Percentiles rank a stretch among this genome's conserved stretches.
These are phyloP conservation scores for Rhynchopsitta pachyrhyncha DNA, from an alignment of 2,113 vertebrate species.

Conservation along the genomic window DNA sequence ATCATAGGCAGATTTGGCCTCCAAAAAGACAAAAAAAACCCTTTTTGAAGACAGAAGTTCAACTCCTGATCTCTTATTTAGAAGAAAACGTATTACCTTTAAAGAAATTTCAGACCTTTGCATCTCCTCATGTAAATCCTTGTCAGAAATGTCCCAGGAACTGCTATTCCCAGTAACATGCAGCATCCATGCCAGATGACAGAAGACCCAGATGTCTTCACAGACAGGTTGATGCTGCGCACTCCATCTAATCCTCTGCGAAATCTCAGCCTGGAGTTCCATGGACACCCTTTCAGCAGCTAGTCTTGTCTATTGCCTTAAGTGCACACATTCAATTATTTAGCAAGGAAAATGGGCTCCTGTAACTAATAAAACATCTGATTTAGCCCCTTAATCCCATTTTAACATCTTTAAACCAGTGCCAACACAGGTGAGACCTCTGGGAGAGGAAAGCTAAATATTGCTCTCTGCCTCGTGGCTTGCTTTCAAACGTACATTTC, in stretches of 20 bases:
- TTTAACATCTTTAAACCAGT: conserved; percentile 16
- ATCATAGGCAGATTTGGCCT: neutral
- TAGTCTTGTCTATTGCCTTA: neutral
- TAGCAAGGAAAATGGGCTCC: conserved; percentile 8
- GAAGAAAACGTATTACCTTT: neutral
- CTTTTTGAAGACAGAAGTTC: neutral
- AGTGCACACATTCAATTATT: neutral
- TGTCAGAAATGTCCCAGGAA: neutral
- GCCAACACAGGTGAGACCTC: conserved; percentile 50
- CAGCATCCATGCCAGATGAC: neutral
- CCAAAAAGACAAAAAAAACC: neutral
- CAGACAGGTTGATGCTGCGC: neutral
- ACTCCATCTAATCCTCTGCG: neutral
- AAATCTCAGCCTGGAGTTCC: neutral
- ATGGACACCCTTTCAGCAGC: neutral
- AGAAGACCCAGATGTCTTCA: neutral
- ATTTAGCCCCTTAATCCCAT: conserved; percentile 38
- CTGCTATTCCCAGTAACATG: neutral
- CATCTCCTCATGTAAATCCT: neutral
- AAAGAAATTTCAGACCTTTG: neutral
- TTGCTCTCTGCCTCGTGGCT: neutral
- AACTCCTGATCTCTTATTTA: neutral
- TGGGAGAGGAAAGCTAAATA: conserved; percentile 39
- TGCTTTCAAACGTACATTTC: neutral
- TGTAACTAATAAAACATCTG: conserved; percentile 39